Percentiles rank a stretch among this genome's conserved stretches.
phyloP scores from a whole-genome alignment of 2,888 invertebrate genomes.

The Lithodes maja region DNA sequence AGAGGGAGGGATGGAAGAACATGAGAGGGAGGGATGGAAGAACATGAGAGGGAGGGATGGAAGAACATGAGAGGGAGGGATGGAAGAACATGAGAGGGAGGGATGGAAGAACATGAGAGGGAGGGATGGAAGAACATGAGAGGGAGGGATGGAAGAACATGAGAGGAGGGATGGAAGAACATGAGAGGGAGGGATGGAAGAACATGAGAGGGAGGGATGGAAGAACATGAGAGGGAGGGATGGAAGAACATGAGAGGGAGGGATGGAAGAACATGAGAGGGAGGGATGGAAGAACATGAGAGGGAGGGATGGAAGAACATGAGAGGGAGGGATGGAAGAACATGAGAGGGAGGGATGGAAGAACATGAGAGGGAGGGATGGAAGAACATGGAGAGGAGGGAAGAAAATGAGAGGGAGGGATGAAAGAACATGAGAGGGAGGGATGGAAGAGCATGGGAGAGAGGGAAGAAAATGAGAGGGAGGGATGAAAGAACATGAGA shows the following conservation, averaged over 20 bases:
- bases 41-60: no score
- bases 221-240: neutral
- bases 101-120: neutral
- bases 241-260: no score
- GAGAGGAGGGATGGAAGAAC: neutral
- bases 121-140: neutral
- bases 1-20: neutral
- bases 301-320: neutral
- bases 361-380: neutral
- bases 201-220: constrained; percentile 19
- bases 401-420: neutral
- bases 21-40: neutral
- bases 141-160: neutral
- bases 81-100: neutral
- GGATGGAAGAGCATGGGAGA: neutral
- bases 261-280: no score
- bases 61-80: neutral
- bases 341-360: neutral
- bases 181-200: neutral
- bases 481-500: neutral
- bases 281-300: no score
- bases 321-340: neutral
- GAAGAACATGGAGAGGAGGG: neutral
- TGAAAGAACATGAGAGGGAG: neutral
- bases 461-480: neutral